These are phyloP conservation scores for Mythimna vitellina DNA, from an alignment of 2,888 invertebrate species.

Conservation along the genomic window DNA sequence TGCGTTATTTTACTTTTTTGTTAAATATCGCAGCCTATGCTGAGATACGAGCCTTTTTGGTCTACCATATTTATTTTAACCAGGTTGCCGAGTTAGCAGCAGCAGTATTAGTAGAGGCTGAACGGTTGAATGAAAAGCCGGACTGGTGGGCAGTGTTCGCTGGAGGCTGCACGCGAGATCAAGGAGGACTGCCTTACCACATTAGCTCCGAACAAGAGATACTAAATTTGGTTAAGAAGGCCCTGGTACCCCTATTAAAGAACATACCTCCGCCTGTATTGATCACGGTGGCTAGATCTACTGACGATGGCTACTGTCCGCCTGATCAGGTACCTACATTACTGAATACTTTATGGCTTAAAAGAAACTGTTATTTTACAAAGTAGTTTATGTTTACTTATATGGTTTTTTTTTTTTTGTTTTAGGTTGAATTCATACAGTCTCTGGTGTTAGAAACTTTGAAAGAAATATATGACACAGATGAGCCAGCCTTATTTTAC, in stretches of 20 bases:
- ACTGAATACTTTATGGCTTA: neutral
- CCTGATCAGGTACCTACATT: slow-evolving; percentile 90
- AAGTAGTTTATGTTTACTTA: neutral
- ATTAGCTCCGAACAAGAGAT: slow-evolving; percentile 93
- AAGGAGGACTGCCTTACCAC: slow-evolving; percentile 96
- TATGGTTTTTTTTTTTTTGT: slow-evolving; percentile 60
- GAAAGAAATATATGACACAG: slow-evolving; percentile 86
- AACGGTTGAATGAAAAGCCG: slow-evolving; percentile 91
- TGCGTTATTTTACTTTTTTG: too few species aligned
- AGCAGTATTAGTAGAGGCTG: slow-evolving; percentile 83
- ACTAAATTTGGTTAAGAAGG: slow-evolving; percentile 89
- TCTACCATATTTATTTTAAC: neutral
- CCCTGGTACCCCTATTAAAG: slow-evolving; percentile 91
- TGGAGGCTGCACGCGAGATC: slow-evolving; percentile 97
- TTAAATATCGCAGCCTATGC: too few species aligned
- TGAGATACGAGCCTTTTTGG: too few species aligned
- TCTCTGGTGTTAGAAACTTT: slow-evolving; percentile 91
- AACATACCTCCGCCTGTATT: slow-evolving; percentile 91
- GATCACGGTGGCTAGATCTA: slow-evolving; percentile 96
- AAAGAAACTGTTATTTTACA: neutral
- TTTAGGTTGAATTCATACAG: slow-evolving; percentile 95
- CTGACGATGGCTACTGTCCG: slow-evolving; percentile 97
- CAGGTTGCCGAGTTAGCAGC: slow-evolving; percentile 88
- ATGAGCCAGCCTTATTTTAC: slow-evolving; percentile 88
- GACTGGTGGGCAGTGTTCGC: slow-evolving; percentile 96